Evolutionary conservation across 2,888 invertebrate genomes (phyloP), one percentile per base, ranked within the genome.

Genomic region (Hipparchia sbordonii): DNA sequence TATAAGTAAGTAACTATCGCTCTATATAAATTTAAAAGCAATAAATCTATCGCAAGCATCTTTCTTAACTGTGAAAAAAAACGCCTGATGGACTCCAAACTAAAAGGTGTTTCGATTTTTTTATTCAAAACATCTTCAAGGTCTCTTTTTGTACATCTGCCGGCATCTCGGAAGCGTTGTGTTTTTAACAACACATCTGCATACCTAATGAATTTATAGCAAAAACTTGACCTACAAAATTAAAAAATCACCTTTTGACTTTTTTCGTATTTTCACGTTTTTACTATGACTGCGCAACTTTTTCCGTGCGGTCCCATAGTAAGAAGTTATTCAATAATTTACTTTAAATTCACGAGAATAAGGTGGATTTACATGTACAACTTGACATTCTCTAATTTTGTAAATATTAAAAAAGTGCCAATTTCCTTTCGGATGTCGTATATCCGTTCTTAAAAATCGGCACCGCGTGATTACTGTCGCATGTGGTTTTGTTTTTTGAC

Each of bases 181-280:
- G 86, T 88, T 89, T 90, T 89, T 85, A 87, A 87, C 85, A 85
- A 77, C 84, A 84, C 93, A 93, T 93, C 92, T 93, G 92, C 93
- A 93, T 93, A 65, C 9, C 51, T 65, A 92, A 86, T 87, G 87
- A 87, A 90, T 88, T 89, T 85, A 88, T 90, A 89, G 89, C 89
- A 93, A 93, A 93, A 93, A 93, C 80, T 87, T 92, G 92, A 93
- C 93, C 93, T 91, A 92, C 86, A 88, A 89, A 89, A 85, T 79
- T 87, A 84, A 86, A 86, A 89, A 87, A 84, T 82, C 81, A 81
- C 80, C 80, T 82, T 73, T 63, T 75, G 63, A 67, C 67, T 68
- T 78, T 80, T 81, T 81, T 76, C 76, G 67, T 63, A 12, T 56
- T 75, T 79, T 70, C 62, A 75, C 76, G 75, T 78, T 79, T 79